Conservation (phyloP, 2,888 invertebrate species). For the Penaeus monodon region DNA sequence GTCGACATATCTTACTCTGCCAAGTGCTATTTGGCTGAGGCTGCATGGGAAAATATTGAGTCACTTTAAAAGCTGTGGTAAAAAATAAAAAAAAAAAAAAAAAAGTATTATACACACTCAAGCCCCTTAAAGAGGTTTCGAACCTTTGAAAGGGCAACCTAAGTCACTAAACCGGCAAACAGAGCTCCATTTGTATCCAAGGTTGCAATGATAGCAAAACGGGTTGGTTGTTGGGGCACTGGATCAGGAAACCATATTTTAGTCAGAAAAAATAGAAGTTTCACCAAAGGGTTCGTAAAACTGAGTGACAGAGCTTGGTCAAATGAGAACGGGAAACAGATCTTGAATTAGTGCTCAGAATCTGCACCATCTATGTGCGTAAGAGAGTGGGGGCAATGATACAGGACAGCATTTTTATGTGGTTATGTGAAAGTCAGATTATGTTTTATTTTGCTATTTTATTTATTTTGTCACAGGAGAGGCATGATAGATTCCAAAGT, state of each 20-base stretch:
- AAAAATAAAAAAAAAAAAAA: constrained; percentile 3
- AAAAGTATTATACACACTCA: too few species aligned
- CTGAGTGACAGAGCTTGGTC: constrained; percentile 21
- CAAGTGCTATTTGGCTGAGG: constrained; percentile 12
- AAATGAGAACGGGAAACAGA: constrained; percentile 24
- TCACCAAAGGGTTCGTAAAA: background rate
- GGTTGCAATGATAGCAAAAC: constrained; percentile 1
- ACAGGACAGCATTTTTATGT: background rate
- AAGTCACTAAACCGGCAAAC: constrained; percentile 5
- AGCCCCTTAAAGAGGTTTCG: too few species aligned
- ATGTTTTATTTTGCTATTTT: too few species aligned
- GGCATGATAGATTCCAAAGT: too few species aligned
- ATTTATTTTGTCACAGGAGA: too few species aligned
- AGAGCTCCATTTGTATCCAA: constrained; percentile 3
- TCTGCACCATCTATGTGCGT: constrained; percentile 23
- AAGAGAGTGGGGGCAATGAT: constrained; percentile 8
- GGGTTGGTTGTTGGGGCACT: constrained; percentile 9
- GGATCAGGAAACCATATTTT: constrained; percentile 3
- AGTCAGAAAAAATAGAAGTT: too few species aligned
- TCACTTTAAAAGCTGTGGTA: constrained; percentile 14
- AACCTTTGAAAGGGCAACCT: background rate
- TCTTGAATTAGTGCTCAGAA: constrained; percentile 22
- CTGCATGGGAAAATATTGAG: constrained; percentile 20
- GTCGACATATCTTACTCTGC: constrained; percentile 19
- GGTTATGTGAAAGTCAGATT: background rate